Base-by-base conservation (phyloP, 2,113 vertebrate genomes). In the Muntiacus reevesi region DNA sequence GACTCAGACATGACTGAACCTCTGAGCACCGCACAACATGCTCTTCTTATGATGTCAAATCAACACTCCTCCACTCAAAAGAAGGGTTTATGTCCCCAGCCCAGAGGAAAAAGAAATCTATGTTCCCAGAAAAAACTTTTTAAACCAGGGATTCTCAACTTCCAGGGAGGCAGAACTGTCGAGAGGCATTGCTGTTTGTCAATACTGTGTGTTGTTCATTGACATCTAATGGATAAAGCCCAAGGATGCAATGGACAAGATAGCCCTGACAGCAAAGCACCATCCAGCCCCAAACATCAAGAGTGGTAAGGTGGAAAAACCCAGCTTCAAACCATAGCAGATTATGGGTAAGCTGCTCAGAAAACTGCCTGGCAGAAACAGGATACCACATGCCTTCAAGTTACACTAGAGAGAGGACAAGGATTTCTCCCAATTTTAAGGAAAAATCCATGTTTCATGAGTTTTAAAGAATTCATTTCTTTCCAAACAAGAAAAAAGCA, bases 61-160 rank as follows among this genome's bases (percentile, higher is more conserved):
- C 28, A 17, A 7, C 2, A 19, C 21, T 33, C 33, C 13, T 36
- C 1, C 6, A 5, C 3, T 7, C 6, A 8, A n/a, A 50, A 28
- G 17, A 23, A 50, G 9, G 8, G 5, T 19, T 57, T 87, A 1
- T 27, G 30, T 12, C 36, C 13, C 60, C 52, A 28, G 2, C 79
- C 50, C 28, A 50, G 40, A 36, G 36, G 27, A 81, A 55, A 23
- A 43, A 52, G 4, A 83, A 9, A 33, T 14, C 28, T 1, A 11
- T 45, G 3, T 23, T 59, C 28, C 10, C 17, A 5, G 54, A 27
- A 79, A 85, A 7, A 40, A 33, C 17, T 40, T 74, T 60, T 59
- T 15, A 52, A 86, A 54, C 16, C 88, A 54, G 52, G n/a, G 28
- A n/a, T 45, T 74, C 23, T 62, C 62, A 25, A 43, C 33, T 27